Percentiles rank a stretch among this genome's conserved stretches.
phyloP scores from a whole-genome alignment of 2,888 invertebrate genomes.

The Apodemia zela region DNA sequence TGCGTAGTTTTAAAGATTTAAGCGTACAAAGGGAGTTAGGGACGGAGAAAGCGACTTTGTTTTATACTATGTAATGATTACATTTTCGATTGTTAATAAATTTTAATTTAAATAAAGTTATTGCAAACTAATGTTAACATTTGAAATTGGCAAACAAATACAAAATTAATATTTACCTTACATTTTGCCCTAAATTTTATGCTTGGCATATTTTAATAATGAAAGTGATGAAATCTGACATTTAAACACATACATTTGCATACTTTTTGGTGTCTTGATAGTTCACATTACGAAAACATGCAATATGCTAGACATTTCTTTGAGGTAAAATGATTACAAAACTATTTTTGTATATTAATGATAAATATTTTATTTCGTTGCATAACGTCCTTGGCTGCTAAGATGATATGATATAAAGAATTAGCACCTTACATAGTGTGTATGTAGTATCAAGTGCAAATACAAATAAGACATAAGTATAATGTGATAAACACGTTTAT shows the following conservation, averaged over 20 bases:
- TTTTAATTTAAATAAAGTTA: background rate
- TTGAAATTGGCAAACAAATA: too few species aligned
- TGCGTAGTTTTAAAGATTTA: too few species aligned
- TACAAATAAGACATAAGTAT: constrained; percentile 47
- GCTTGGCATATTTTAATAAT: background rate
- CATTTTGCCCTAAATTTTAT: background rate
- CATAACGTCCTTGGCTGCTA: background rate
- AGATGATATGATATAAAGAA: background rate
- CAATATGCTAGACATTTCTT: background rate
- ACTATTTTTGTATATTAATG: background rate
- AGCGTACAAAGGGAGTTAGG: too few species aligned
- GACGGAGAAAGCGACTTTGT: too few species aligned
- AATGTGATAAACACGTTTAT: constrained; percentile 73
- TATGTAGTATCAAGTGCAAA: constrained; percentile 43
- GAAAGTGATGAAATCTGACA: background rate
- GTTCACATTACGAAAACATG: background rate
- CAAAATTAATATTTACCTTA: background rate
- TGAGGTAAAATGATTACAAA: background rate
- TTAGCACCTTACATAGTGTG: constrained; percentile 18
- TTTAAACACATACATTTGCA: background rate
- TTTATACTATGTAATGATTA: too few species aligned
- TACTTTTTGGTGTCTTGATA: background rate
- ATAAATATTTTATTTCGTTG: background rate
- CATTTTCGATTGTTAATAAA: background rate
- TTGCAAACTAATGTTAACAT: background rate